Base-by-base conservation (phyloP, 2,888 invertebrate genomes). In the Pachycephus smyrnensis region DNA sequence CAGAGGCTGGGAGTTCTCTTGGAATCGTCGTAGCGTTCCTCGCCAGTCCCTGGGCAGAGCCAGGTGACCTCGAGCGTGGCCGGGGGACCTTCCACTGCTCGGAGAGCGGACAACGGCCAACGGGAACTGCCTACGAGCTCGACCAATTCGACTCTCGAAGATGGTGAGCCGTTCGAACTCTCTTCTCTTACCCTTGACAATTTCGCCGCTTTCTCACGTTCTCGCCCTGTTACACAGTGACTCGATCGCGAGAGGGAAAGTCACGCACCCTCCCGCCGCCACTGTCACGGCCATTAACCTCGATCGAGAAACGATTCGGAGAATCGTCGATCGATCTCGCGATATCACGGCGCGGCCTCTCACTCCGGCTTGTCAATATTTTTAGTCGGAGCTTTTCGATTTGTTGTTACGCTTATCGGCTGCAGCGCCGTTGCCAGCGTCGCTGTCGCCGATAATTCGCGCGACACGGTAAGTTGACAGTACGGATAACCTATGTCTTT, bases 341-440 rank as follows among this genome's bases (percentile, higher is more conserved):
- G 55, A 55, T 55, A 55, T 55, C 55, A 55, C 55, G 55, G 55
- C 55, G 55, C 55, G 55, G 55, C 55, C 55, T 40, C 40, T 55
- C 69, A 30, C 32, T 40, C 40, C 33, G 55, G 75, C 69, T 75
- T 55, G 73, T 77, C 77, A 75, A 75, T 77, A 75, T 69, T 77
- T 75, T 77, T 75, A 37, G 73, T 33, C 15, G 32, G 37, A 77
- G 69, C 73, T 77, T 35, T 74, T 35, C 30, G 92, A 92, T 98
- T 55, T 55, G 55, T 55, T 55, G 55, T 98, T 11, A 97, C 95
- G 77, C 94, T 93, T 75, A 97, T 92, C 83, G 96, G 95, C 73
- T 93, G 92, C 83, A 94, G 93, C 81, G 95, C 94, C 88, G 95
- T 94, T 11, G 92, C 89, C 76, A 94, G 92, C 0, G 96, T 95